phyloP scores from a whole-genome alignment of 2,113 vertebrate genomes.

The Riparia riparia region DNA sequence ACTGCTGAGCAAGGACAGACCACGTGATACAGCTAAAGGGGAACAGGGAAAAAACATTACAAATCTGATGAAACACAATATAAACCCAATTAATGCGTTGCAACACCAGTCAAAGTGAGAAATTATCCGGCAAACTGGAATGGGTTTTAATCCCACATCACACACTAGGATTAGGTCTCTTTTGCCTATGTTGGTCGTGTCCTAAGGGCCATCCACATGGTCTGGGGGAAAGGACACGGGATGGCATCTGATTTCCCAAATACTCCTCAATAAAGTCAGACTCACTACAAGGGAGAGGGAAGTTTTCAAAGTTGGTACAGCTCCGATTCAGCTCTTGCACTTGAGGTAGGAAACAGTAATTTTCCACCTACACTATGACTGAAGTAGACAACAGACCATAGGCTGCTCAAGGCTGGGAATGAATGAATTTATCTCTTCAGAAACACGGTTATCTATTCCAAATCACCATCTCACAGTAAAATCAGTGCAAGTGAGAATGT shows the following conservation, averaged over 20 bases:
- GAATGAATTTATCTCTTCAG: background rate
- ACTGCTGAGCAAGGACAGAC: no score
- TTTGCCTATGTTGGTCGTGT: background rate
- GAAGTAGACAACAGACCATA: background rate
- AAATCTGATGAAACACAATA: no score
- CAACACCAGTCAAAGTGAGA: background rate
- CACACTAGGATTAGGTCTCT: background rate
- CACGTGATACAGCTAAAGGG: no score
- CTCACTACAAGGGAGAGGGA: background rate
- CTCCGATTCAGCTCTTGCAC: background rate
- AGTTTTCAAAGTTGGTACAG: background rate
- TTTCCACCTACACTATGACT: background rate
- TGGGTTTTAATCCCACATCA: background rate
- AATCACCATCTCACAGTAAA: background rate
- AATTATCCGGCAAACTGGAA: background rate
- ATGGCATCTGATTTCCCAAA: background rate
- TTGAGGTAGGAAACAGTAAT: rapidly evolving
- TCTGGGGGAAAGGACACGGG: background rate
- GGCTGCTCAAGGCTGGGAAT: background rate
- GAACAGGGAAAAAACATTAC: no score
- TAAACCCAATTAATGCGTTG: no score
- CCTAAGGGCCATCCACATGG: background rate
- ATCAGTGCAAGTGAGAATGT: background rate
- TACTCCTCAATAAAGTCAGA: background rate
- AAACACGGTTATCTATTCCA: background rate